Conservation (phyloP, 2,888 invertebrate genomes). For the Desoria tigrina region DNA sequence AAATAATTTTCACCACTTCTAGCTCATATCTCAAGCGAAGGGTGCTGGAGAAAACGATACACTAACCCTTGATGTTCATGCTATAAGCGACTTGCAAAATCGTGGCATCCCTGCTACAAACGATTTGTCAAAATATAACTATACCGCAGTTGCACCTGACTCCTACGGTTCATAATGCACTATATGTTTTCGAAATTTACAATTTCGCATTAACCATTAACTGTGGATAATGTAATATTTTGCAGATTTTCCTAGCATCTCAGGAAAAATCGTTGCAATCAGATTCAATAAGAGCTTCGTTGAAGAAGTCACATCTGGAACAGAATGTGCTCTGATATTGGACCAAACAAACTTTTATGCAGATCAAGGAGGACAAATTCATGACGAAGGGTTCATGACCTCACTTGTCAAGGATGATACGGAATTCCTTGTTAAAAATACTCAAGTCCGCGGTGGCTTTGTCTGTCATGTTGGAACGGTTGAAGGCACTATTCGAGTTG, state of each 20-base stretch:
- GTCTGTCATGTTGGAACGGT: constrained; percentile 88
- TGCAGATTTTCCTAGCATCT: constrained; percentile 68
- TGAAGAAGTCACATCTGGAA: constrained; percentile 74
- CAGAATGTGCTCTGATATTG: constrained; percentile 87
- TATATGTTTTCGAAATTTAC: constrained; percentile 17
- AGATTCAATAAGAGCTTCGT: constrained; percentile 82
- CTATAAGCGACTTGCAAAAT: constrained; percentile 85
- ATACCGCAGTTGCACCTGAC: constrained; percentile 67
- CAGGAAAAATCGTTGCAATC: constrained; percentile 78
- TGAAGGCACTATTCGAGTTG: constrained; percentile 77
- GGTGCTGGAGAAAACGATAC: constrained; percentile 76
- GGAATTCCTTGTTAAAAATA: constrained; percentile 80
- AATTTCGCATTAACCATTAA: neutral
- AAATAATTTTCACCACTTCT: too few relatives aligned
- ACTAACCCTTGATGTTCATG: constrained; percentile 90
- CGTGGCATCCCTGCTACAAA: constrained; percentile 77
- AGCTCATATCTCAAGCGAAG: constrained; percentile 81
- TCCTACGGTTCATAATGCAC: constrained; percentile 59
- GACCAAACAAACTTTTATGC: constrained; percentile 96
- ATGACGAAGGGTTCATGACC: constrained; percentile 88
- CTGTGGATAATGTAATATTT: neutral
- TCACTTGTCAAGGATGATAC: constrained; percentile 74
- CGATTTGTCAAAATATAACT: constrained; percentile 89
- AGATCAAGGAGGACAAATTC: constrained; percentile 98
- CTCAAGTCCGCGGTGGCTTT: constrained; percentile 94